A percentile compares a stretch with the other conserved stretches of the same genome.
phyloP scores from a whole-genome alignment of 2,797 vertebrate species.

The Takifugu ocellatus region DNA sequence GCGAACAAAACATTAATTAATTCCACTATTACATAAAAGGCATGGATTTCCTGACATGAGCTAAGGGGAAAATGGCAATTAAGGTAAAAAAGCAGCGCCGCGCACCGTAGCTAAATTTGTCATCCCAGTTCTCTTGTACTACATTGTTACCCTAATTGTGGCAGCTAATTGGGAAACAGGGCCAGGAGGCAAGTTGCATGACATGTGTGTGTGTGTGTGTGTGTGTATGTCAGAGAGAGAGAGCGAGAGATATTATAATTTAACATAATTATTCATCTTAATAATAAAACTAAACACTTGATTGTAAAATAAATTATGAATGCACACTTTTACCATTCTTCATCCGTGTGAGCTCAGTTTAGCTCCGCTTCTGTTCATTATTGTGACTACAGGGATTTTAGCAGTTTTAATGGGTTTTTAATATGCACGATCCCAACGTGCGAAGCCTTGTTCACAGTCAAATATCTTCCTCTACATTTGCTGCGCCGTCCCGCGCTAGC shows the following conservation, averaged over 20 bases:
- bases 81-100: conserved; percentile 35
- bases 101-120: conserved; percentile 72
- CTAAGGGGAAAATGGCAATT: not conserved
- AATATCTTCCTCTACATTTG: too few relatives aligned
- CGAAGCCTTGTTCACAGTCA: too few relatives aligned
- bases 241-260: not conserved
- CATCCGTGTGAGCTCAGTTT: too few relatives aligned
- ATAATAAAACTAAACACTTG: too few relatives aligned
- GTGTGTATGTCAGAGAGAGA: not conserved
- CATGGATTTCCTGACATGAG: conserved; percentile 19
- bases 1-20: not conserved
- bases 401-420: too few relatives aligned
- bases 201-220: conserved; percentile 4
- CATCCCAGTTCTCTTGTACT: conserved; percentile 80
- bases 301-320: too few relatives aligned
- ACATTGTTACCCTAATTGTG: conserved; percentile 79
- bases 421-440: too few relatives aligned
- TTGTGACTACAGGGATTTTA: too few relatives aligned
- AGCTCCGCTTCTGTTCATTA: too few relatives aligned
- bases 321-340: too few relatives aligned
- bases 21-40: conserved; percentile 29
- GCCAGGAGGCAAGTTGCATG: conserved; percentile 59
- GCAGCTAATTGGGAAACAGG: conserved; percentile 77
- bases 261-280: too few relatives aligned
- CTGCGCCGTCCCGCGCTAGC: too few relatives aligned